Conservation (phyloP, 1,140 invertebrate genomes). For the Ooceraea biroi region DNA sequence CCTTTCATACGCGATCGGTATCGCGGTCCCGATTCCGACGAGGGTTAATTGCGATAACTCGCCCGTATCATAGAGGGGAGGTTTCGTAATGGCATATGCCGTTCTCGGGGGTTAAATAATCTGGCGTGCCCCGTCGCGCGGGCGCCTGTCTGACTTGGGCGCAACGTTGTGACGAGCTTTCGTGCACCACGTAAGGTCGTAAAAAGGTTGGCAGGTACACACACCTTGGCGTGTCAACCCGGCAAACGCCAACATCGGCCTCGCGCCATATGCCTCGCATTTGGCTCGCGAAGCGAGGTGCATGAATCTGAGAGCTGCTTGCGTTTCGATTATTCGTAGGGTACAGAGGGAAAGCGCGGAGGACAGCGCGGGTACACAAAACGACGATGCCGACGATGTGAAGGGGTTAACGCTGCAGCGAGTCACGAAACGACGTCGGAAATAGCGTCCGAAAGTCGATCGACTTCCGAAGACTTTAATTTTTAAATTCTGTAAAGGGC, state of each 20-base stretch:
- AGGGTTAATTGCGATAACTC: slow-evolving; percentile 79
- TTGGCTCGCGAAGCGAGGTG: slow-evolving; percentile 54
- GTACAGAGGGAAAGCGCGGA: background rate
- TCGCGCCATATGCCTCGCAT: slow-evolving; percentile 76
- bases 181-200: slow-evolving; percentile 72
- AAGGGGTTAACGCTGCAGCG: slow-evolving; percentile 16
- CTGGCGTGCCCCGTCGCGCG: slow-evolving; percentile 64
- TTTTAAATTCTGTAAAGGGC: too few relatives aligned
- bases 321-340: slow-evolving; percentile 65
- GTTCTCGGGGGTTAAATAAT: slow-evolving; percentile 70
- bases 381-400: slow-evolving; percentile 7
- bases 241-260: slow-evolving; percentile 18
- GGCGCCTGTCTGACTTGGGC: slow-evolving; percentile 36
- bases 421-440: slow-evolving; percentile 26
- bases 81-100: slow-evolving; percentile 57
- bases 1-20: slow-evolving; percentile 67
- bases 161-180: slow-evolving; percentile 64
- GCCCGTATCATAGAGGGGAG: slow-evolving; percentile 43
- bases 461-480: background rate
- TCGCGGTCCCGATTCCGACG: slow-evolving; percentile 68
- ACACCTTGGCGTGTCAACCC: slow-evolving; percentile 48
- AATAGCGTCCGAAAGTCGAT: background rate
- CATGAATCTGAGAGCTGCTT: slow-evolving; percentile 65
- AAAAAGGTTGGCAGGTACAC: slow-evolving; percentile 53
- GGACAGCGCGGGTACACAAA: slow-evolving; percentile 28